Conservation (phyloP, 2,113 vertebrate species). For the Prietella phreatophila region DNA sequence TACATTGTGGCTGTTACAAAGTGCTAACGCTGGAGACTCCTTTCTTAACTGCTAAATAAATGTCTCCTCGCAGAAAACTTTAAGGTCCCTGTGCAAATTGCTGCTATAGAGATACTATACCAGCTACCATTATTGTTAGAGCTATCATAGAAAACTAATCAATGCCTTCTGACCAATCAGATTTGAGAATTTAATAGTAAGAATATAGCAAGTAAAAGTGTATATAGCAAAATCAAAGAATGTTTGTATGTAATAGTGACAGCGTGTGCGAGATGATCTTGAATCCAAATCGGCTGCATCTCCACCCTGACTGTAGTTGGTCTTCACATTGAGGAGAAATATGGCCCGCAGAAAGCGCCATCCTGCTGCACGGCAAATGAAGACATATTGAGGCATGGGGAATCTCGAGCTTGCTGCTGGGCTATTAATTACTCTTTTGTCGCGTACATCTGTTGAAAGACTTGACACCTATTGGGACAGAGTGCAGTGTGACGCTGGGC, state of each 20-base stretch:
- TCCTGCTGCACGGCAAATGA: constrained; percentile 68
- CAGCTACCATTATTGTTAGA: background rate
- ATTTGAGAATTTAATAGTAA: background rate
- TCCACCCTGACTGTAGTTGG: constrained; percentile 58
- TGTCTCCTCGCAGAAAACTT: background rate
- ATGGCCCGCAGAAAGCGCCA: constrained; percentile 67
- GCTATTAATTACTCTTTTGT: constrained; percentile 92
- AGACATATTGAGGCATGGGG: constrained; percentile 70
- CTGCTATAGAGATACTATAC: background rate
- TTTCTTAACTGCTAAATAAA: background rate
- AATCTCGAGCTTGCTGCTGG: constrained; percentile 63
- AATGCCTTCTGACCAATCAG: background rate
- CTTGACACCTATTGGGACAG: constrained; percentile 54
- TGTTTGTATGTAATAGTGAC: constrained; percentile 7
- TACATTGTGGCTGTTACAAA: background rate
- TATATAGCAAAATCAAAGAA: background rate
- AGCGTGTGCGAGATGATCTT: constrained; percentile 5
- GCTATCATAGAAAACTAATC: background rate
- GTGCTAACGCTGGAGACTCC: background rate
- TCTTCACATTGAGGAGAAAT: constrained; percentile 74
- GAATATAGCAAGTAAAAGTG: background rate
- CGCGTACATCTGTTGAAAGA: constrained; percentile 76
- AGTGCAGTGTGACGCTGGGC: constrained; percentile 51
- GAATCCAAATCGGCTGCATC: constrained; percentile 31
- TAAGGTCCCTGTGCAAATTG: background rate